Percentiles rank a stretch among this genome's conserved stretches.
phyloP scores from a whole-genome alignment of 2,797 vertebrate species.

The Trematomus bernacchii region DNA sequence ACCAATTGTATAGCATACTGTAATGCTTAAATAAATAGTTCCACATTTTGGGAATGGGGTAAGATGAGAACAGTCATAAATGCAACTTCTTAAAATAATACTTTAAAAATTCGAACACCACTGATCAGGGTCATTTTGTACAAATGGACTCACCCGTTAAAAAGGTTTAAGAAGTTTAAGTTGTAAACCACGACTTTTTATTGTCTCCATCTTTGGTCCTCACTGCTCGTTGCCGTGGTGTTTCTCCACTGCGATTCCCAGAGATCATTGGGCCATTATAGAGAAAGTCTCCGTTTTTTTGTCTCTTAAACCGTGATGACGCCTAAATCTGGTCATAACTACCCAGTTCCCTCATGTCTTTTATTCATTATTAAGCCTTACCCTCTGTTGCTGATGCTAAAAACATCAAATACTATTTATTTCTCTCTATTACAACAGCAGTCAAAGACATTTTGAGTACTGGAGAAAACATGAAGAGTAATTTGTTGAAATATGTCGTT shows the following conservation, averaged over 20 bases:
- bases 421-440: constrained; percentile 38
- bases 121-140: not conserved
- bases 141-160: not conserved
- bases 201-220: constrained; percentile 25
- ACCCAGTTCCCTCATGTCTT: not conserved
- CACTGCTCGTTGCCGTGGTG: constrained; percentile 1
- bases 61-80: too few species aligned
- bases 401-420: not conserved
- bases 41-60: not conserved
- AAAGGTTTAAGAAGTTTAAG: constrained; percentile 6
- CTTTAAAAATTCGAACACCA: too few species aligned
- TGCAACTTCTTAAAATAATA: not conserved
- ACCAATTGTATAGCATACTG: not conserved
- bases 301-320: not conserved
- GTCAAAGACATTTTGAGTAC: constrained; percentile 63
- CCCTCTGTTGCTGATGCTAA: not conserved
- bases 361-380: not conserved
- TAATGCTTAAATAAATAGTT: not conserved
- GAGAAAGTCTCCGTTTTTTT: not conserved
- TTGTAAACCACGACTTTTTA: constrained; percentile 17
- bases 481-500: constrained; percentile 68
- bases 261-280: not conserved
- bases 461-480: constrained; percentile 60
- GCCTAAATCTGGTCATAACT: not conserved
- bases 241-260: constrained; percentile 9